Base-by-base conservation (phyloP, 2,113 vertebrate species). In the Eira barbara region DNA sequence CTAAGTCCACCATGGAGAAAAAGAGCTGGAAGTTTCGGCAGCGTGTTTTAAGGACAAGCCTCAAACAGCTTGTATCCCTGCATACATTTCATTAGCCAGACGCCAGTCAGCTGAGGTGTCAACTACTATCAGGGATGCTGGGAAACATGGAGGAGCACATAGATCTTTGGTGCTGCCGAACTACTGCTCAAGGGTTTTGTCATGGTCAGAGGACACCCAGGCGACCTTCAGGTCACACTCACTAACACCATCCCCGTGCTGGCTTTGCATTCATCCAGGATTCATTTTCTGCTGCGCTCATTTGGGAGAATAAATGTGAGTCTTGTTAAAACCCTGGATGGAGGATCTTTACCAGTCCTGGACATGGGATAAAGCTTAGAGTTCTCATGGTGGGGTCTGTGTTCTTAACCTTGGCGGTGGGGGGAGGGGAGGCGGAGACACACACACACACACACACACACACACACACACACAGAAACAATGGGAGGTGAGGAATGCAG, bases 401-500 rank as follows among this genome's bases (percentile, higher is more conserved):
- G 63, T 59, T 82, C 85, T 69, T 84, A 57, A 47, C 47, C 47
- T 79, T 88, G 89, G 47, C 20, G 1, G 1, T 29, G 2, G 45
- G 65, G 47, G 15, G 63, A 6, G 11, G 78, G 88, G 61, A 79
- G 34, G 21, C 3, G 25, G 85, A 63, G 69, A 76, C 45, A 47
- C 52, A 49, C 67, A 84, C 17, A 80, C 25, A 89, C 42, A 78
- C 42, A 78, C 45, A 49, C 61, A 84, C 13, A 81, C 25, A 89
- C 49, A 57, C 74, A 55, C 52, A 55, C 52, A 55, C 52, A 89
- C 23, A 80, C 4, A 92, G 81, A 91, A 92, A 80, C 95, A 92
- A 83, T 89, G 84, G 95, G 91, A 96, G 97, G 95, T 94, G 45
- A 96, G 89, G 97, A 97, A 97, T 95, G 95, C 73, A 80, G 85